Percentiles rank a stretch among this genome's conserved stretches.
Conservation (phyloP, 2,888 invertebrate species). For the Apamea epomidion region DNA sequence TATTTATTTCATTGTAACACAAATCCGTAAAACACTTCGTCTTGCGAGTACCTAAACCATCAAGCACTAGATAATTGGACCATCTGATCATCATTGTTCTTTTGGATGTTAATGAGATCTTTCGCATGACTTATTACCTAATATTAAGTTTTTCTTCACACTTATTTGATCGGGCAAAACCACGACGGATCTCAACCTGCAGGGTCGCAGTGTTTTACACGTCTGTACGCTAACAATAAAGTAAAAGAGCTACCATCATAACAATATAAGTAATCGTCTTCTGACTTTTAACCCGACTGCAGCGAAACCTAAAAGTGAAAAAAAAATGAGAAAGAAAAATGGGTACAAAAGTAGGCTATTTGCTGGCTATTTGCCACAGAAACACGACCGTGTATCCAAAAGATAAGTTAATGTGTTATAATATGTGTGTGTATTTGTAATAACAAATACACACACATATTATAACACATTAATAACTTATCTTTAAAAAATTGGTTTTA, state of each 20-base stretch:
- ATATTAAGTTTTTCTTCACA: background rate
- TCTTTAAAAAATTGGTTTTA: no score
- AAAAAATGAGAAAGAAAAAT: background rate
- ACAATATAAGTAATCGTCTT: background rate
- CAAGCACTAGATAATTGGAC: background rate
- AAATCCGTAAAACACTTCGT: background rate
- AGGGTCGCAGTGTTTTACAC: background rate
- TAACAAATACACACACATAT: no score
- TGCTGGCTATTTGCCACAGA: background rate
- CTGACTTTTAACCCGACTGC: background rate
- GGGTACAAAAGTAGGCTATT: background rate
- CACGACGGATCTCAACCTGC: background rate
- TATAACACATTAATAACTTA: no score
- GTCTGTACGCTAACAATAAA: background rate
- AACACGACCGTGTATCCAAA: background rate
- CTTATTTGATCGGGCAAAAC: background rate
- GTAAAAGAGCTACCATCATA: background rate
- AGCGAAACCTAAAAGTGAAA: background rate
- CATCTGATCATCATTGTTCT: background rate
- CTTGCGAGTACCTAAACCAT: background rate
- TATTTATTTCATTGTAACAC: no score
- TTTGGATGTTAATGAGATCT: background rate
- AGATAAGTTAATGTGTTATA: background rate
- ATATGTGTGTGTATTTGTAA: no score
- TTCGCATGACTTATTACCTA: background rate